Percentiles rank a stretch among this genome's conserved stretches.
Conservation (phyloP, 2,113 vertebrate species). For the Tiliqua scincoides region DNA sequence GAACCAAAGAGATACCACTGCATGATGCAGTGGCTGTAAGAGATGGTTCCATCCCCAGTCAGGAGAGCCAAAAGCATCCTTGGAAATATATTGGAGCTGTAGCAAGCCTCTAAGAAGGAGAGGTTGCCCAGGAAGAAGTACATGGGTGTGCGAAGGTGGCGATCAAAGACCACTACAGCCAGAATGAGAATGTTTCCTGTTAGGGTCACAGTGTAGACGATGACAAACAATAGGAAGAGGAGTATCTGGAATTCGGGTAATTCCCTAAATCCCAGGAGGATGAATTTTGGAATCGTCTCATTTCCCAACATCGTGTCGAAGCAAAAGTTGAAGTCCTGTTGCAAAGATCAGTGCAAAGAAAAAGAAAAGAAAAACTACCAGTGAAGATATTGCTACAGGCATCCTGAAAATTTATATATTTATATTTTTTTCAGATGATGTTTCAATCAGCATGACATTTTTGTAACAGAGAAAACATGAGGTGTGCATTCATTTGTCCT, state of each 20-base stretch:
- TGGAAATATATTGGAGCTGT: conserved; percentile 52
- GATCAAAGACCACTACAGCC: conserved; percentile 43
- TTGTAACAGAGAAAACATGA: no score
- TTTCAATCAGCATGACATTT: no score
- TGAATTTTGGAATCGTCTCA: conserved; percentile 53
- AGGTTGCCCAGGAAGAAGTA: conserved; percentile 64
- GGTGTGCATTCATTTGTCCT: no score
- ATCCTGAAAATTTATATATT: no score
- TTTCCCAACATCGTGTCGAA: conserved; percentile 43
- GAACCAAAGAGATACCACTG: conserved; percentile 67
- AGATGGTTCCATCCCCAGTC: conserved; percentile 54
- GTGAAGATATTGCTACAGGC: no score
- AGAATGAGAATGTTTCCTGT: conserved; percentile 56
- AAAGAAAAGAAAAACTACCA: no score
- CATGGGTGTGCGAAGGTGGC: conserved; percentile 59
- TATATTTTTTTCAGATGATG: no score
- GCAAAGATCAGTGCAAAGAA: no score
- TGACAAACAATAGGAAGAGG: conserved; percentile 39
- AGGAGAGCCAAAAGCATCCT: conserved; percentile 54
- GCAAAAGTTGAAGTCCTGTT: no score
- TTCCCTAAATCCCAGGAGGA: conserved; percentile 49
- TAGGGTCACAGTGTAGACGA: conserved; percentile 38
- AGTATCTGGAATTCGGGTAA: conserved; percentile 48
- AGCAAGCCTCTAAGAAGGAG: conserved; percentile 53
- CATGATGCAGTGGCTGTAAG: conserved; percentile 52